Evolutionary conservation across 2,797 vertebrate species (phyloP).

Genomic region (Mus minutoides): DNA sequence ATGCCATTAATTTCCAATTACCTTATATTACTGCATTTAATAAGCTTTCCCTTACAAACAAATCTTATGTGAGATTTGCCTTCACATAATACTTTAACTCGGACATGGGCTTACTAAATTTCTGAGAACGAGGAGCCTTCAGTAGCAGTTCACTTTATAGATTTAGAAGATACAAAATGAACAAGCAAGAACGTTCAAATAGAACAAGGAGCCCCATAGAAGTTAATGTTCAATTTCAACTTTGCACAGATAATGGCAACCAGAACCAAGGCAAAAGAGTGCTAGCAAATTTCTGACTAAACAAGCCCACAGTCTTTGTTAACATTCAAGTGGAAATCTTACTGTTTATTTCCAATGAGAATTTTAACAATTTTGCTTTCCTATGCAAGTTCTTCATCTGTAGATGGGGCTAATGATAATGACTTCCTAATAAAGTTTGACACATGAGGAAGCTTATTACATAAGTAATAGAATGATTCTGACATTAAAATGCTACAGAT

Average conservation of each 20-base stretch:
- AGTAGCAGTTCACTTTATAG: neutral
- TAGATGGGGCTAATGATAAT: neutral
- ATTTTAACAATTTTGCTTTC: neutral
- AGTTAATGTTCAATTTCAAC: constrained; percentile 29
- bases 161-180: constrained; percentile 16
- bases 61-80: neutral
- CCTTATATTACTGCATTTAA: constrained; percentile 34
- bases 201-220: neutral
- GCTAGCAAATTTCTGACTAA: constrained; percentile 11
- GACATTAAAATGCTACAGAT: constrained; percentile 11
- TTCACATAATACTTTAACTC: constrained; percentile 46
- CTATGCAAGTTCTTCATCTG: neutral
- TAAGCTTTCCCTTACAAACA: constrained; percentile 27
- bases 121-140: constrained; percentile 9
- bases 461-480: constrained; percentile 24
- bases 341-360: neutral
- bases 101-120: neutral
- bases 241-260: constrained; percentile 20
- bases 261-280: constrained; percentile 36
- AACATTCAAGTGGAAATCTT: constrained; percentile 19
- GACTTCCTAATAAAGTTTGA: neutral
- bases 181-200: constrained; percentile 16
- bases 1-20: constrained; percentile 40
- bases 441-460: neutral
- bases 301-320: neutral